Percentiles rank a stretch among this genome's conserved stretches.
phyloP scores from a whole-genome alignment of 2,888 invertebrate species.

The Epistrophella euchroma region DNA sequence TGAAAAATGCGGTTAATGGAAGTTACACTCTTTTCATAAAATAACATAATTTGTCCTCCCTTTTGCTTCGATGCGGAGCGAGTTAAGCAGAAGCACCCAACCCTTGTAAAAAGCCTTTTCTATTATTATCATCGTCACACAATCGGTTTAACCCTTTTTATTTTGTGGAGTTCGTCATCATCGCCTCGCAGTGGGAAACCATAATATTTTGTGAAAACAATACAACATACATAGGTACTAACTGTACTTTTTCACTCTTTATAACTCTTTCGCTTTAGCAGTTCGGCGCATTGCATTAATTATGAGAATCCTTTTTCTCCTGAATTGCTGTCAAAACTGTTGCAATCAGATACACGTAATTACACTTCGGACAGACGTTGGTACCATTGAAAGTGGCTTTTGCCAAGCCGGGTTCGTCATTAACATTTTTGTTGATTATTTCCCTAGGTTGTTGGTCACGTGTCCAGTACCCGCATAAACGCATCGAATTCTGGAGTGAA shows the following conservation, averaged over 20 bases:
- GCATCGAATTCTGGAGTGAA: constrained; percentile 77
- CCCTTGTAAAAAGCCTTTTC: constrained; percentile 49
- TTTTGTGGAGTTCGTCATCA: not conserved
- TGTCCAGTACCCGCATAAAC: constrained; percentile 77
- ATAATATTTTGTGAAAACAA: constrained; percentile 73
- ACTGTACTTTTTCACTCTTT: constrained; percentile 59
- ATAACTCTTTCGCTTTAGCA: constrained; percentile 39
- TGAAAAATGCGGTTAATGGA: constrained; percentile 73
- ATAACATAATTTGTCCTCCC: constrained; percentile 43
- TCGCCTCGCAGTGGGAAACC: constrained; percentile 48
- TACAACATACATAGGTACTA: constrained; percentile 21
- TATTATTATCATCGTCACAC: constrained; percentile 50
- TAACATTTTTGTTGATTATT: constrained; percentile 75
- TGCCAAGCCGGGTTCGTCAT: constrained; percentile 57
- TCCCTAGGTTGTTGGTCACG: constrained; percentile 76
- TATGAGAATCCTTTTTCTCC: constrained; percentile 67
- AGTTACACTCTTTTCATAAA: constrained; percentile 51
- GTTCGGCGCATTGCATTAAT: constrained; percentile 65
- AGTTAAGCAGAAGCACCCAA: constrained; percentile 19
- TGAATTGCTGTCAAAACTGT: constrained; percentile 76
- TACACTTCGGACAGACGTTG: constrained; percentile 69
- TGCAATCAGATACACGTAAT: constrained; percentile 78
- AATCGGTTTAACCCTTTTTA: constrained; percentile 72
- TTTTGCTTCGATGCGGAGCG: not conserved
- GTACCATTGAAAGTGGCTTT: constrained; percentile 43